Conservation (phyloP, 1,140 invertebrate species). For the Linepithema humile region DNA sequence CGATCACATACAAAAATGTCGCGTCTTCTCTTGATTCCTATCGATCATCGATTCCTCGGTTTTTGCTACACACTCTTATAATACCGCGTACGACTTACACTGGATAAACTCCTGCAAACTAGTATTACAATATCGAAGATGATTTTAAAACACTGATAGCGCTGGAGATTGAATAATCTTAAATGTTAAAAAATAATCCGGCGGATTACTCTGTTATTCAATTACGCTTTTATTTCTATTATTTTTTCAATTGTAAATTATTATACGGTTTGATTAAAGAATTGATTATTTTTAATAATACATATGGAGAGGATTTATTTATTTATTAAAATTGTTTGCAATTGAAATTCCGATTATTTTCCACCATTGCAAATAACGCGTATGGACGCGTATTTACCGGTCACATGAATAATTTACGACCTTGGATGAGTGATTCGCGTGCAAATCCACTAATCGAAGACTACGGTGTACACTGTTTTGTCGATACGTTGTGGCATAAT, state of each 20-base stretch:
- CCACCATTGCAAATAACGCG: background rate
- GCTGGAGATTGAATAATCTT: no score
- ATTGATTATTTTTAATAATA: background rate
- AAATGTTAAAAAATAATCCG: background rate
- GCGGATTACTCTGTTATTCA: background rate
- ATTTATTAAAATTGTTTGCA: background rate
- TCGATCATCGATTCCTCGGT: no score
- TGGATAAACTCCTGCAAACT: no score
- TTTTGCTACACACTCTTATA: no score
- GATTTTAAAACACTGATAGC: no score
- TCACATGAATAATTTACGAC: slow-evolving; percentile 32
- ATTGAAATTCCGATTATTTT: slow-evolving; percentile 22
- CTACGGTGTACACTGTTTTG: background rate
- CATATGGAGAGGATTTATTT: background rate
- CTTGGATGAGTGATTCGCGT: background rate
- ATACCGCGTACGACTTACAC: no score
- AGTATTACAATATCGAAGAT: no score
- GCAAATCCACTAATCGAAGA: slow-evolving; percentile 20
- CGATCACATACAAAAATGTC: no score
- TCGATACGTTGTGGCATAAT: background rate
- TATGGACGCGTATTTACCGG: background rate
- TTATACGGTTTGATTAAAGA: background rate
- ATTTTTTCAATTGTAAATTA: background rate
- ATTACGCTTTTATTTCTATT: background rate
- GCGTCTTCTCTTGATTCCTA: no score